Percentiles rank a stretch among this genome's conserved stretches.
Evolutionary conservation across 92 coral and sea anemone genomes (phyloP).

Genomic region (Porites cylindrica): DNA sequence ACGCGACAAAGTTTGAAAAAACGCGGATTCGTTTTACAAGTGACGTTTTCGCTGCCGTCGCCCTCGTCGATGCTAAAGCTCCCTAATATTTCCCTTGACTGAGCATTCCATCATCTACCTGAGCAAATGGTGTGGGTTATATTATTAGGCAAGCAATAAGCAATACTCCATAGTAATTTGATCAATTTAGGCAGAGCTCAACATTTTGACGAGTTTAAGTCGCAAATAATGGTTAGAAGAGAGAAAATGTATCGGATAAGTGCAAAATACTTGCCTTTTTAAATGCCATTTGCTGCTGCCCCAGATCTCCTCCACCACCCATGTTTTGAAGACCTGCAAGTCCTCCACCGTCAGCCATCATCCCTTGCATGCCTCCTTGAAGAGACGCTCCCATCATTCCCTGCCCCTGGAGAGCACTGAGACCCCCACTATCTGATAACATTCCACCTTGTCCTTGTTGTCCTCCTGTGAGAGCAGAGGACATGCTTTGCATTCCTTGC

Average conservation of each 20-base stretch:
- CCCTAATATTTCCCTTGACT: no score
- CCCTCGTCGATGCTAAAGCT: no score
- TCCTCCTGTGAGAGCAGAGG: constrained; percentile 45
- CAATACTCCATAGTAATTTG: no score
- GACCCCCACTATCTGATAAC: constrained; percentile 35
- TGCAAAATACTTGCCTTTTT: constrained; percentile 49
- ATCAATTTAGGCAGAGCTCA: no score
- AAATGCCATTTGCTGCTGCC: constrained; percentile 63
- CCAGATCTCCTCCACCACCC: constrained; percentile 62
- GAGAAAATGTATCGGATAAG: not conserved
- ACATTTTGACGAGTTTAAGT: no score
- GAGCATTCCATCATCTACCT: no score
- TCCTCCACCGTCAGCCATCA: constrained; percentile 52
- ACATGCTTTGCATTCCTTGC: constrained; percentile 42
- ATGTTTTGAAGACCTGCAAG: constrained; percentile 46
- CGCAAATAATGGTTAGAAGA: not conserved
- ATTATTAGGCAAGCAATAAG: no score
- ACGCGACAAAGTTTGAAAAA: no score
- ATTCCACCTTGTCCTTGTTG: constrained; percentile 47
- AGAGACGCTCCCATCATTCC: constrained; percentile 36
- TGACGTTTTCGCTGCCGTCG: no score
- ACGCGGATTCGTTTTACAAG: no score
- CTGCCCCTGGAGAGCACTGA: constrained; percentile 37
- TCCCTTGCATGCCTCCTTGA: constrained; percentile 46
- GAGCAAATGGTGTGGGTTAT: no score